Conservation (phyloP, 2,797 vertebrate genomes). For the Lagothrix lagotricha region DNA sequence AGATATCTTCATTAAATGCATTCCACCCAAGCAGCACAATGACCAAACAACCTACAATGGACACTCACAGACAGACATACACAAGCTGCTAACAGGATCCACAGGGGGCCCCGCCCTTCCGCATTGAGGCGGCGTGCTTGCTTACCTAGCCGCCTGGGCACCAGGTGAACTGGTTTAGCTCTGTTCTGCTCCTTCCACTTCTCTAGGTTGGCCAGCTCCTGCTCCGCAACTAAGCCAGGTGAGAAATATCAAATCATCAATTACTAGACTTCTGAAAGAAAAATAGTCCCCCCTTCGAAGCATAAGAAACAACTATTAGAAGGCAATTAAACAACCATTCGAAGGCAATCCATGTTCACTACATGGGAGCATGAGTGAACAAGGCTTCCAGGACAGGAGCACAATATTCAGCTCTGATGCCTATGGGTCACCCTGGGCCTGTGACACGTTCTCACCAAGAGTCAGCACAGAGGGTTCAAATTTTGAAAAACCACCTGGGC, state of each 20-base stretch:
- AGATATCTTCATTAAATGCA: not conserved
- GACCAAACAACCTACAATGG: not conserved
- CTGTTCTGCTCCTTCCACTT: conserved; percentile 84
- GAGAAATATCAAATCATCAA: conserved; percentile 40
- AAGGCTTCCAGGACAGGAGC: not conserved
- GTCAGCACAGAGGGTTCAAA: not conserved
- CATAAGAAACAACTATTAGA: not conserved
- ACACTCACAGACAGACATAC: not conserved
- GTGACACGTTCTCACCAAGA: not conserved
- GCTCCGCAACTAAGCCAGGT: conserved; percentile 85
- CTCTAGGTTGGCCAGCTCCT: conserved; percentile 85
- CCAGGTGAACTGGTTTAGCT: conserved; percentile 77
- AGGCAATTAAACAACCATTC: not conserved
- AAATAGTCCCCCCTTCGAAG: not conserved
- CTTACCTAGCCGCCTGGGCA: conserved; percentile 89
- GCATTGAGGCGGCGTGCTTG: not conserved
- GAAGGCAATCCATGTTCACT: not conserved
- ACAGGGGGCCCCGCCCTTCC: not conserved
- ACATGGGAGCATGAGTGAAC: not conserved
- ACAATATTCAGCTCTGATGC: not conserved
- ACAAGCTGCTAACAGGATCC: not conserved
- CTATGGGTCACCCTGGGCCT: accelerated
- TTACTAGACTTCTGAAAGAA: not conserved
- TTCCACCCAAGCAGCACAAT: not conserved
- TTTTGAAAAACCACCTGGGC: not conserved